Conservation (phyloP, 2,797 vertebrate species). For the Choloepus didactylus region DNA sequence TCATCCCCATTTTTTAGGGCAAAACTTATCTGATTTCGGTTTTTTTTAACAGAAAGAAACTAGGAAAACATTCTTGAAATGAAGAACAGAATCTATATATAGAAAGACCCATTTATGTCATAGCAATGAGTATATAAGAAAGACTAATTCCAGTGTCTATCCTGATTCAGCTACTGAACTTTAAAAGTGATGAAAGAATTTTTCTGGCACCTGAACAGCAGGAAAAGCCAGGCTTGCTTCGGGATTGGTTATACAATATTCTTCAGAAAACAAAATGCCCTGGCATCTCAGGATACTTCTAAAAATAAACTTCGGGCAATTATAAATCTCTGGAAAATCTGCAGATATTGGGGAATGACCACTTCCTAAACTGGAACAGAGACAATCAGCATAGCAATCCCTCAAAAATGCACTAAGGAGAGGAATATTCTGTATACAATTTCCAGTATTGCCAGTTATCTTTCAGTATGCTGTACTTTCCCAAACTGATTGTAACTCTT, state of each 20-base stretch:
- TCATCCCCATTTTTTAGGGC: neutral
- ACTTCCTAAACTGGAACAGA: neutral
- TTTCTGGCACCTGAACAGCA: neutral
- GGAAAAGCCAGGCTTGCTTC: neutral
- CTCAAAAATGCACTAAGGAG: neutral
- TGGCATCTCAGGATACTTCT: slow-evolving; percentile 54
- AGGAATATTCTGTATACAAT: neutral
- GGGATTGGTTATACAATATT: neutral
- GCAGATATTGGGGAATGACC: neutral
- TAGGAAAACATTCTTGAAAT: neutral
- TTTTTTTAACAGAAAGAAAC: neutral
- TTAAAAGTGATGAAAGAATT: neutral
- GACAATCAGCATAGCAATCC: neutral
- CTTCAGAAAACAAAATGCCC: slow-evolving; percentile 34
- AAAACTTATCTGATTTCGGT: neutral
- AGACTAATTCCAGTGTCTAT: neutral
- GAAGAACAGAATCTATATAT: neutral
- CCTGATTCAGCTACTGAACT: neutral
- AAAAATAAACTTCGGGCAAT: slow-evolving; percentile 64
- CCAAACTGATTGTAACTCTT: neutral
- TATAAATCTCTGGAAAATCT: slow-evolving; percentile 55
- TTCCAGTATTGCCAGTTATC: neutral
- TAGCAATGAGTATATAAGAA: neutral
- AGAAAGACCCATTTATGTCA: neutral
- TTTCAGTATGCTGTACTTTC: neutral